Evolutionary conservation across 2,888 invertebrate genomes (phyloP), one percentile per base, ranked within the genome.

Genomic region (Tachina fera): DNA sequence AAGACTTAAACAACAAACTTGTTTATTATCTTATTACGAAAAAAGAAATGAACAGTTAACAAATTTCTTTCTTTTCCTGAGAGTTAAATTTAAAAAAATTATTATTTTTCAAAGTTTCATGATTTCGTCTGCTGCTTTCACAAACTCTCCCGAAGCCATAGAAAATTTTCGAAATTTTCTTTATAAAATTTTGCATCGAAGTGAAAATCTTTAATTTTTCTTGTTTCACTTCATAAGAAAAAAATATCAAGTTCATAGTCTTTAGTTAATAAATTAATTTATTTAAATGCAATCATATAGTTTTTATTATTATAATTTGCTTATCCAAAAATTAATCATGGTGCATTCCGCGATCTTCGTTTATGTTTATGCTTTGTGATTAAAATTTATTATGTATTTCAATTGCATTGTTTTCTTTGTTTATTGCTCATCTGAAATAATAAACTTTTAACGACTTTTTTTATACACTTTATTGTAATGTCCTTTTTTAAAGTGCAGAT

Each of bases 1-100:
- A 83, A 86, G 82, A 88, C 81, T 89, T 88, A 81, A 72, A 58
- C 63, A 65, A 71, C 83, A 87, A 88, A 89, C 88, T 88, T 83
- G 88, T 81, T 85, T 84, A 49, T 68, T 76, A 77, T 13, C 16
- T 60, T 53, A n/a, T 68, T 75, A n/a, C 16, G 19, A 76, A 76
- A 63, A 31, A 41, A 45, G 31, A 58, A 49, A 47, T 51, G 19
- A 53, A 41, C 19, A 43, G 3, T 53, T 82, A 63, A 58, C 60
- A 60, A 39, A 53, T 68, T 72, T 68, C 71, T 63, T 70, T 43
- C 2, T 65, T 63, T 79, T 83, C 67, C 72, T 83, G 60, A 56
- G 65, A n/a, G 8, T 19, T 41, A 58, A 71, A 13, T 45, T 49
- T n/a, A 51, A 51, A 16, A 16, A 6, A 10, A 16, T 19, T 63